Evolutionary conservation across 2,113 vertebrate genomes (phyloP), one percentile per base, ranked within the genome.

Genomic region (Ceyx melanurus): DNA sequence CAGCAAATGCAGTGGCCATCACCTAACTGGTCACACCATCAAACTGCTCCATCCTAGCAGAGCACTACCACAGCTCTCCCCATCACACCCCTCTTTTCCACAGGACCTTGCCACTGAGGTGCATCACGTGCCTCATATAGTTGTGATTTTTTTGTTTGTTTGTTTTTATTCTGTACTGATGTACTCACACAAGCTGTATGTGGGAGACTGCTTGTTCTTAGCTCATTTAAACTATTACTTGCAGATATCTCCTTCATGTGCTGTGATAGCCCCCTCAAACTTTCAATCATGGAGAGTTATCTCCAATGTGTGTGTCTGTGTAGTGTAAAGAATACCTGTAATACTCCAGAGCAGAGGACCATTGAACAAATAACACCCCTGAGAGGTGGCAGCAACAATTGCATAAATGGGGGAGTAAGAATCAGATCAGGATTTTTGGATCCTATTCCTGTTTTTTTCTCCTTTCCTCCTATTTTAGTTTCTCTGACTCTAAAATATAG

Each of bases 271-370:
- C 5, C n/a, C 31, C 53, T 65, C 4, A 19, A 67, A 77, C 71
- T 73, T 86, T 50, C 0, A 9, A 19, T 87, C 37, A 35, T 33
- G 61, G 60, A 28, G 35, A 57, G 20, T 58, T 87, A 3, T 26
- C 48, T 76, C 35, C 37, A 37, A 50, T 0, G 1, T 13, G 15
- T 17, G 0, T 29, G 11, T 20, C 68, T 60, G 10, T 4, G 17
- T 29, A 33, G 35, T 2, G 3, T 29, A 50, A 75, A 58, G 43
- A 60, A 26, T 26, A 53, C 29, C 56, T 35, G 28, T 26, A 56
- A 6, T 25, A 25, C 48, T 58, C 40, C 51, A 58, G 42, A 22
- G 11, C 1, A 3, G 29, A 64, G 67, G 11, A 54, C 40, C 31
- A 13, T 0, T 0, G 2, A 53, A 42, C 37, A 65, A 43, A 23